These are phyloP conservation scores for Reticulitermes speratus DNA, from an alignment of 1,140 invertebrate genomes.

Conservation along the genomic window DNA sequence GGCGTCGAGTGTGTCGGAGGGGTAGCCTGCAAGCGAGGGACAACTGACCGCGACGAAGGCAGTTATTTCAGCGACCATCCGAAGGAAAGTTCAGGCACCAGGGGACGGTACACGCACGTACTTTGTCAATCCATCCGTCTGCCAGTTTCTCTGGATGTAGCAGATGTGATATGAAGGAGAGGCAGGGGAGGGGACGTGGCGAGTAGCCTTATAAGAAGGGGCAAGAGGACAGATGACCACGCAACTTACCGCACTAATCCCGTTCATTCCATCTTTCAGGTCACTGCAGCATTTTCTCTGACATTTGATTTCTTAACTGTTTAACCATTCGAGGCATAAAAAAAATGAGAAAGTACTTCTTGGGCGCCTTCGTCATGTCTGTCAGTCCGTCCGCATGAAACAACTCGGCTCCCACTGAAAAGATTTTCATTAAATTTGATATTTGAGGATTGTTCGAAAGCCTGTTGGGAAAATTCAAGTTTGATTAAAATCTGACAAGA, in stretches of 20 bases:
- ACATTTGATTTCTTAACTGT: too few species aligned
- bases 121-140: slow-evolving; percentile 4
- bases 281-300: background rate
- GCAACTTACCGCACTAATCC: background rate
- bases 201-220: background rate
- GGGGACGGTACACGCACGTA: background rate
- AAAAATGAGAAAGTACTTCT: too few species aligned
- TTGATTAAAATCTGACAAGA: too few species aligned
- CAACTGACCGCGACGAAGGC: background rate
- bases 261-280: background rate
- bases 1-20: background rate
- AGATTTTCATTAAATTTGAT: too few species aligned
- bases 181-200: background rate
- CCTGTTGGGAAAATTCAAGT: too few species aligned
- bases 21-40: background rate
- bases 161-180: background rate
- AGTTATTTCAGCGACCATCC: background rate
- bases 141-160: background rate
- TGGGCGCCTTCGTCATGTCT: too few species aligned
- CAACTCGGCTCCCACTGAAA: too few species aligned
- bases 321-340: too few species aligned
- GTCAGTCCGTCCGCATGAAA: too few species aligned
- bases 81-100: background rate
- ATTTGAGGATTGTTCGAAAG: too few species aligned
- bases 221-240: background rate